Evolutionary conservation across 1,140 invertebrate species (phyloP), one percentile per base, ranked within the genome.

Genomic region (Mycetomoellerius zeteki): DNA sequence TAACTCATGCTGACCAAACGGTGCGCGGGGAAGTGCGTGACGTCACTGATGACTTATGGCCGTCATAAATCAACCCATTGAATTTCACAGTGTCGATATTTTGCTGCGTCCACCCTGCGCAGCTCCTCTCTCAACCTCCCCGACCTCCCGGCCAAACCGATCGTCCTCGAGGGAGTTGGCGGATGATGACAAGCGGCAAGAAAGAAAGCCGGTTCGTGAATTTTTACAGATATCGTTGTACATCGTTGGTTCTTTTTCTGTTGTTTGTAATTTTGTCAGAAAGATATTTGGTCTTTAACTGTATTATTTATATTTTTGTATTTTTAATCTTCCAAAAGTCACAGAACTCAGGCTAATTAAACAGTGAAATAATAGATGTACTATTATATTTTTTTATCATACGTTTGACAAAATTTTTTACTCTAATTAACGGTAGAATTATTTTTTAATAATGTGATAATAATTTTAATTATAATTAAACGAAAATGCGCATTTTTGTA

Each of bases 11-110:
- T 88, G 84, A 71, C 71, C 71, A 87, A 91, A 73, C 80, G 58
- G 76, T 73, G 62, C 54, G 78, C 86, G 64, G 86, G 84, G 73
- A 69, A 84, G 84, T 84, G 81, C 86, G 85, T 89, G 87, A 91
- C 88, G 91, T 92, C 91, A 89, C 86, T 67, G 89, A 85, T 92
- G 91, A 93, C 92, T 92, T 93, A 93, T 89, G 91, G 69, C 84
- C 65, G 60, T 81, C 88, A 92, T 93, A 93, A 93, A 93, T 93
- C 91, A 92, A 92, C 27, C 89, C 90, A 91, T 92, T 92, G 91
- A 91, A 92, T 92, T 92, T 93, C 88, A 90, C 91, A 89, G 85
- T 91, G 87, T 91, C 92, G 92, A 92, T 93, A 91, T 92, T 92
- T 92, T 85, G 90, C 64, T 62, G 54, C 77, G 50, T 60, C 60